Percentiles rank a stretch among this genome's conserved stretches.
These are phyloP conservation scores for Phymatocera aterrima DNA, from an alignment of 2,888 invertebrate genomes.

Conservation along the genomic window DNA sequence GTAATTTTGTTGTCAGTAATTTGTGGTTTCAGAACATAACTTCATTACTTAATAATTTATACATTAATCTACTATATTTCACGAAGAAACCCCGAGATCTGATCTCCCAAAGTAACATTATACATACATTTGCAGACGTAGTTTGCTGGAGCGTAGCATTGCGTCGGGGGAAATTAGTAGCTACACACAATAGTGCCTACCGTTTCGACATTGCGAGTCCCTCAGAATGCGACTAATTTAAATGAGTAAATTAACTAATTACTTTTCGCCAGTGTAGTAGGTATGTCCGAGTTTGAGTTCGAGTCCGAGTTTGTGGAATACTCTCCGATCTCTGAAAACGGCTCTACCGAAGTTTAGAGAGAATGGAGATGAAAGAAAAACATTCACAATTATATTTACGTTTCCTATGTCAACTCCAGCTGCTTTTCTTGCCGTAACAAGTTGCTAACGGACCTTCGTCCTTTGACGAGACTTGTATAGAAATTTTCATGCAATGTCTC, in stretches of 20 bases:
- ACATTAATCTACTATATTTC: background rate
- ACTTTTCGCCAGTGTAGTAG: background rate
- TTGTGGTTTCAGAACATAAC: background rate
- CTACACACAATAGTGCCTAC: conserved; percentile 16
- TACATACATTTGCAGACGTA: conserved; percentile 22
- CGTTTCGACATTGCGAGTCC: background rate
- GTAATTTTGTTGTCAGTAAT: background rate
- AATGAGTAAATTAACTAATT: conserved; percentile 35
- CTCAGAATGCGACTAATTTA: conserved; percentile 24
- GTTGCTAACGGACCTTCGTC: background rate
- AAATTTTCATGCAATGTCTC: background rate
- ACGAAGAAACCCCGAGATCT: conserved; percentile 8
- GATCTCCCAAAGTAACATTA: conserved; percentile 2
- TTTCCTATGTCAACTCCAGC: background rate
- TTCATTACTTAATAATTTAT: background rate
- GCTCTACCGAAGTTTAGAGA: background rate
- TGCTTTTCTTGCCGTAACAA: background rate
- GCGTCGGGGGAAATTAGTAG: conserved; percentile 31
- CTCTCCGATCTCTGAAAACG: background rate
- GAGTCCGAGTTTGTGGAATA: background rate
- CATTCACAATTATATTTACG: background rate
- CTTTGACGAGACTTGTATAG: background rate
- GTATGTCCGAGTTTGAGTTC: background rate
- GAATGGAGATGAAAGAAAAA: background rate
- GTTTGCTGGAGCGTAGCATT: background rate